phyloP scores from a whole-genome alignment of 2,113 vertebrate species.

The Limanda limanda region DNA sequence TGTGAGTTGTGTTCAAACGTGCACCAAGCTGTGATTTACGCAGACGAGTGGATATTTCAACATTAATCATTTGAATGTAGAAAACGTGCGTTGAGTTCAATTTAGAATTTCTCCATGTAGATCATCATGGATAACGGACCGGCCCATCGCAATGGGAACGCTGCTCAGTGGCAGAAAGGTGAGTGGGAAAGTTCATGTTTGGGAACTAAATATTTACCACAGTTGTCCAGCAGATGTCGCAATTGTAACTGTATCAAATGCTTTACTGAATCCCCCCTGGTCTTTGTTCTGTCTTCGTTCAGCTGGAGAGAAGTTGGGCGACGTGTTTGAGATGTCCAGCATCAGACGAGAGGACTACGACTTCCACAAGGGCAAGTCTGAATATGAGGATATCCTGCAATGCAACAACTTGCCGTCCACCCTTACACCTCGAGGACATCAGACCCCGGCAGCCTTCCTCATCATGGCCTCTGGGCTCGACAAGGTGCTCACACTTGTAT shows the following conservation, averaged over 20 bases:
- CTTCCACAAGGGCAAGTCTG: constrained; percentile 85
- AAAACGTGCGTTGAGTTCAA: background rate
- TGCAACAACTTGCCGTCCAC: constrained; percentile 84
- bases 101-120: constrained; percentile 55
- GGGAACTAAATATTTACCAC: background rate
- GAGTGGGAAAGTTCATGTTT: background rate
- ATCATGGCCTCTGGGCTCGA: constrained; percentile 86
- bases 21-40: too few species aligned
- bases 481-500: constrained; percentile 71
- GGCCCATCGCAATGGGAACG: constrained; percentile 71
- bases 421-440: constrained; percentile 84
- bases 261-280: too few species aligned
- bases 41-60: background rate
- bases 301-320: constrained; percentile 84
- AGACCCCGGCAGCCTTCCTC: constrained; percentile 85
- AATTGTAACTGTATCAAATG: background rate
- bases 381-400: constrained; percentile 87
- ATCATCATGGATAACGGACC: constrained; percentile 87
- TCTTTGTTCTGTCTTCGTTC: background rate
- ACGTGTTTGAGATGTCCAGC: constrained; percentile 84
- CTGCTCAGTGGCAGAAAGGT: constrained; percentile 83
- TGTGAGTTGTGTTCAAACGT: constrained; percentile 63
- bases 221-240: background rate
- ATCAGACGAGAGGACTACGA: constrained; percentile 86
- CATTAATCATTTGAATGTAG: background rate